Evolutionary conservation across 2,113 vertebrate genomes (phyloP).

Genomic region (Amblyornis subalaris): DNA sequence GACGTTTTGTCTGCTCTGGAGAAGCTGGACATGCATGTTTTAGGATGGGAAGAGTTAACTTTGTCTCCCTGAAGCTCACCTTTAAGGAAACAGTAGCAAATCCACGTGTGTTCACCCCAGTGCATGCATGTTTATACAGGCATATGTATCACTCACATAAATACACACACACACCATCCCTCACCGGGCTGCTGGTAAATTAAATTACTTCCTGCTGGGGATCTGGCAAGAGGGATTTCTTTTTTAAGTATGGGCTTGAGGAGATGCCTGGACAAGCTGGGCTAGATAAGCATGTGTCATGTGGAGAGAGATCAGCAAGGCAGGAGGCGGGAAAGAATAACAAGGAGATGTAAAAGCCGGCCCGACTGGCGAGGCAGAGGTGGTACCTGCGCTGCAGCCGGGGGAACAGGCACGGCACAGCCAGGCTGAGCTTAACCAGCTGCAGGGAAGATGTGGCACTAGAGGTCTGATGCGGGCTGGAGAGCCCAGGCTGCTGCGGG

Average conservation of each 20-base stretch:
- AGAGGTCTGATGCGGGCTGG: not conserved
- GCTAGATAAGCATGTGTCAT: not conserved
- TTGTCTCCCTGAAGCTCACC: not conserved
- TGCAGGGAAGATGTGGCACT: not conserved
- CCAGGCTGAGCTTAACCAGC: not conserved
- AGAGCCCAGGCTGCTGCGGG: not conserved
- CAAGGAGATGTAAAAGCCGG: not conserved
- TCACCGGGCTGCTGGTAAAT: not conserved
- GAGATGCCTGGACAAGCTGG: constrained; percentile 9
- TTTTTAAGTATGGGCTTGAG: not conserved
- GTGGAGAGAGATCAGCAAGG: not conserved
- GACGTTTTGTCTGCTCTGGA: not conserved
- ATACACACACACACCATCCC: not conserved
- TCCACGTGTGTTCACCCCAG: not conserved
- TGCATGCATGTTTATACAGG: constrained; percentile 18
- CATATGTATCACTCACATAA: not conserved
- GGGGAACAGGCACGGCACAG: not conserved
- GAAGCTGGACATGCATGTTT: not conserved
- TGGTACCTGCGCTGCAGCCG: not conserved
- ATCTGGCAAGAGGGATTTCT: not conserved
- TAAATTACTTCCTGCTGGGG: constrained; percentile 8
- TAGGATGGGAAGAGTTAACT: not conserved
- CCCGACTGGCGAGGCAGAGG: not conserved
- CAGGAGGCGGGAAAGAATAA: not conserved
- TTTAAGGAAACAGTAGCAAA: not conserved